Conservation (phyloP, 2,888 invertebrate genomes). For the Cecidostiba fungosa region DNA sequence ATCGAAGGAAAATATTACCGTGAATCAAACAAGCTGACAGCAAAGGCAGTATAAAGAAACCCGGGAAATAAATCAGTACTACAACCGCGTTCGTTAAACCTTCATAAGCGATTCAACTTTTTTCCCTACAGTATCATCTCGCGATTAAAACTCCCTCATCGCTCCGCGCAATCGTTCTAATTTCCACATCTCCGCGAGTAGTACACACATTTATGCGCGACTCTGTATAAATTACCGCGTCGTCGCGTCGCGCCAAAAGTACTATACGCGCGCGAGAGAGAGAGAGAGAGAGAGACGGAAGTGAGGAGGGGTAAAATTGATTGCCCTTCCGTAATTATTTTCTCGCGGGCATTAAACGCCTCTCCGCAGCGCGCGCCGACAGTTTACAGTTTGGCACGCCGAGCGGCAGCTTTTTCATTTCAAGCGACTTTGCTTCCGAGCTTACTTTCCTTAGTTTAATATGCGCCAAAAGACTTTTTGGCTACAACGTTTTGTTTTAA, state of each 20-base stretch:
- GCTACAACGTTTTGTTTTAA: too few relatives aligned
- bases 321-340: conserved; percentile 34
- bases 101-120: neutral
- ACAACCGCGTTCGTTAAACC: neutral
- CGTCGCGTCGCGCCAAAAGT: neutral
- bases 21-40: too few relatives aligned
- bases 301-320: conserved; percentile 22
- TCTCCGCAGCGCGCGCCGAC: conserved; percentile 15
- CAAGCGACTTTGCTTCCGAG: neutral
- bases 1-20: too few relatives aligned
- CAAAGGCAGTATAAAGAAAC: neutral
- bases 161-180: neutral
- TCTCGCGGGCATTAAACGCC: conserved; percentile 21
- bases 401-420: conserved; percentile 19
- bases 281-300: too few relatives aligned
- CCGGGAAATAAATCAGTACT: neutral
- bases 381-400: conserved; percentile 38
- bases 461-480: neutral
- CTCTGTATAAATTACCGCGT: neutral
- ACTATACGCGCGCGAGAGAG: neutral
- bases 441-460: neutral
- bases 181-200: neutral
- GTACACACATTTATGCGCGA: neutral
- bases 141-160: conserved; percentile 6
- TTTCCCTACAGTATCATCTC: neutral